Evolutionary conservation across 2,888 invertebrate genomes (phyloP), one percentile per base, ranked within the genome.

Genomic region (Gastracanthus pulcherrimus): DNA sequence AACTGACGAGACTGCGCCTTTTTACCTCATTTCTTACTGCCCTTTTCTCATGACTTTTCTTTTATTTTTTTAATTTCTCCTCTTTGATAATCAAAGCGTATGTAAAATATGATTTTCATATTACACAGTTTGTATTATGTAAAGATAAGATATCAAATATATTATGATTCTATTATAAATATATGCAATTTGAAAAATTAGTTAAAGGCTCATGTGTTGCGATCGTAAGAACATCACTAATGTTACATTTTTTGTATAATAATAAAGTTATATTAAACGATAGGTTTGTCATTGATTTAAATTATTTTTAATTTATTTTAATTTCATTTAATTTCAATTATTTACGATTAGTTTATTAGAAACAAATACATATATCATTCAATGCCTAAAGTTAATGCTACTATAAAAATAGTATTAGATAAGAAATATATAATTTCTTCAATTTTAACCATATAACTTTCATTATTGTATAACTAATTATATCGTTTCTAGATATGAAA

Each of bases 1-100:
- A 89, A 88, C 51, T 77, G 62, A 76, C 58, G 76, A 66, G 67
- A 81, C 69, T 81, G 76, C 71, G 60, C 78, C 62, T 82, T 82
- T 74, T 75, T 76, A 80, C 26, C 67, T 70, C 45, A 77, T 75
- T 78, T 76, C 38, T 69, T 80, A 66, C 58, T 23, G 41, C 45
- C 64, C 75, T 75, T 74, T 45, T 78, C 55, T 71, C 48, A 16
- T 67, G 6, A 69, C 26, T 26, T 48, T 31, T 62, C 34, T 64
- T 60, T 58, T 45, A 9, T 26, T 60, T 23, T 38, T 60, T 36
- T 71, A 16, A 16, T 69, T 62, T 41, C 34, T 62, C 31, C 31
- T 45, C n/a, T 60, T 60, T 74, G 26, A 34, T 58, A 55, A 34
- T 60, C 1, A 51, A 76, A 51, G 66, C 55, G 45, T 64, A 67